phyloP scores from a whole-genome alignment of 1,140 invertebrate genomes.

The Harpegnathos saltator region DNA sequence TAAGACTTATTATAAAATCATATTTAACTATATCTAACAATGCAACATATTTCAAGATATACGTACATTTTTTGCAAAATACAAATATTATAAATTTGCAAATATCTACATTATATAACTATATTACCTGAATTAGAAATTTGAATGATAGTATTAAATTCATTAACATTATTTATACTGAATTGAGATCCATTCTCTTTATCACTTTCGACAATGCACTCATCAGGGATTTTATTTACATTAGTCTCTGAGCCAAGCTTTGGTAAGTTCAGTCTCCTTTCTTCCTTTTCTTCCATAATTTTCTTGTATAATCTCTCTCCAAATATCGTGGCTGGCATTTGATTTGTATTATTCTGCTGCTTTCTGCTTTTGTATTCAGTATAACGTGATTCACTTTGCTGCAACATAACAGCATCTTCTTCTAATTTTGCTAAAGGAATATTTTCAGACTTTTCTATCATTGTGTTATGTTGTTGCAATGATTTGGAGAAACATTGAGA shows the following conservation, averaged over 20 bases:
- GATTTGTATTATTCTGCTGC: constrained; percentile 41
- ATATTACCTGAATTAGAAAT: constrained; percentile 32
- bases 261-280: constrained; percentile 39
- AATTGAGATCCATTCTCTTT: constrained; percentile 69
- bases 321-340: constrained; percentile 74
- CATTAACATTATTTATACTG: not conserved
- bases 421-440: not conserved
- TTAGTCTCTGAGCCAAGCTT: constrained; percentile 1
- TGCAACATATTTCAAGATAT: not conserved
- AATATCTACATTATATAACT: not conserved
- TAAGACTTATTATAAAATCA: not conserved
- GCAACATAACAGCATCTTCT: constrained; percentile 16
- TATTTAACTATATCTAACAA: not conserved
- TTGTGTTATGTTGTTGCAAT: not conserved
- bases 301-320: constrained; percentile 77
- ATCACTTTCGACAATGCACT: constrained; percentile 53
- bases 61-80: not conserved
- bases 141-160: constrained; percentile 11
- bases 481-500: not conserved
- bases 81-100: not conserved
- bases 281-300: constrained; percentile 68
- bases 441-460: not conserved
- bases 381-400: not conserved
- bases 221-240: not conserved
- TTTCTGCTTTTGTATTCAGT: constrained; percentile 56